Percentiles rank a stretch among this genome's conserved stretches.
Evolutionary conservation across 2,888 invertebrate genomes (phyloP).

Genomic region (Ethmia dodecea): DNA sequence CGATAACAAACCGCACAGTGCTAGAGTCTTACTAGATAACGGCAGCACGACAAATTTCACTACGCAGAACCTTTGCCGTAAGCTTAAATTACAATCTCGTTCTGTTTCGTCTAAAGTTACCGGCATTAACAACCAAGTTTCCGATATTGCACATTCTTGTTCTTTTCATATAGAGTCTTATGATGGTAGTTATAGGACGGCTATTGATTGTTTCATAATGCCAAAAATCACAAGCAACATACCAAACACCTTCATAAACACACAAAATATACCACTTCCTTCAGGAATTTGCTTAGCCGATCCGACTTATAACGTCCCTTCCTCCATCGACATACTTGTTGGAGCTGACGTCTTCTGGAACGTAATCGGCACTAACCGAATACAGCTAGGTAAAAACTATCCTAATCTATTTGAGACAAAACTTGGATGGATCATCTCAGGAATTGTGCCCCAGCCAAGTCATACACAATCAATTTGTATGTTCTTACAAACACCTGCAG

Average conservation of each 20-base stretch:
- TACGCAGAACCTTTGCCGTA: not conserved
- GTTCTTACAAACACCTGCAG: not conserved
- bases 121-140: slow-evolving; percentile 11
- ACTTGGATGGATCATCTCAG: not conserved
- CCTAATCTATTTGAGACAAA: slow-evolving; percentile 9
- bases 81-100: not conserved
- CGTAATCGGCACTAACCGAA: slow-evolving; percentile 1
- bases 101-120: slow-evolving; percentile 8
- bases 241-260: slow-evolving; percentile 2
- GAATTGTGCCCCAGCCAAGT: not conserved
- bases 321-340: slow-evolving; percentile 10
- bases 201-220: slow-evolving; percentile 7
- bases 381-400: slow-evolving; percentile 8
- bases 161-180: not conserved
- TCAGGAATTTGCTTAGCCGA: slow-evolving; percentile 10
- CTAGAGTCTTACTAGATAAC: slow-evolving; percentile 9
- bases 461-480: no score
- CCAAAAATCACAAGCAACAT: slow-evolving; percentile 5
- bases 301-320: slow-evolving; percentile 8
- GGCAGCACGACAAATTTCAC: slow-evolving; percentile 14
- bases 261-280: not conserved
- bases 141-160: slow-evolving; percentile 3
- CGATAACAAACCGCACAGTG: slow-evolving; percentile 1
- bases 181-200: not conserved
- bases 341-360: slow-evolving; percentile 14